Evolutionary conservation across 2,113 vertebrate genomes (phyloP).

Genomic region (Rhinolophus ferrumequinum): DNA sequence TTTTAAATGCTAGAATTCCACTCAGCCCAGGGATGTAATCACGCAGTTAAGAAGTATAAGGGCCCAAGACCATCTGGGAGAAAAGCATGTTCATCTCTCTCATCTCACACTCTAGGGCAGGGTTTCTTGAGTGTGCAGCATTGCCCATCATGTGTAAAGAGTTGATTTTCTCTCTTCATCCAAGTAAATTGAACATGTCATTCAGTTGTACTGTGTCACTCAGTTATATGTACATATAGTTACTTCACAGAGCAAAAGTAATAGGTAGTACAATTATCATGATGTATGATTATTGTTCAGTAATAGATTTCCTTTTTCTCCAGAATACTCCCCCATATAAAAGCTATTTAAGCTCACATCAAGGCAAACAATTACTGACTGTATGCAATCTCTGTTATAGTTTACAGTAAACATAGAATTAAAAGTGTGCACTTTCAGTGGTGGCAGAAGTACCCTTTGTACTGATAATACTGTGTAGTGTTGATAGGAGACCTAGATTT

Average conservation of each 20-base stretch:
- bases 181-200: neutral
- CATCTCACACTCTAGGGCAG: neutral
- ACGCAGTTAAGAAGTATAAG: neutral
- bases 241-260: conserved; percentile 2
- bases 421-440: neutral
- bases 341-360: conserved; percentile 21
- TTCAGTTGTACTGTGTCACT: neutral
- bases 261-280: neutral
- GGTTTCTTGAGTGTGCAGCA: neutral
- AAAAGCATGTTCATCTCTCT: neutral
- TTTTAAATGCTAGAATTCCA: neutral
- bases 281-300: conserved; percentile 19
- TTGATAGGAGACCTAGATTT: conserved; percentile 28
- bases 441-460: neutral
- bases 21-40: neutral
- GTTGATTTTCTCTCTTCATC: neutral
- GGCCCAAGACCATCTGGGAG: neutral
- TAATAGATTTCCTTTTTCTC: conserved; percentile 7
- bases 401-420: conserved; percentile 42
- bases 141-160: neutral
- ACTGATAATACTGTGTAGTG: neutral
- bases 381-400: conserved; percentile 27
- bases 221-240: neutral
- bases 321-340: neutral
- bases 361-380: conserved; percentile 52